Percentiles rank a stretch among this genome's conserved stretches.
Evolutionary conservation across 2,888 invertebrate genomes (phyloP).

Genomic region (Conops quadrifasciatus): DNA sequence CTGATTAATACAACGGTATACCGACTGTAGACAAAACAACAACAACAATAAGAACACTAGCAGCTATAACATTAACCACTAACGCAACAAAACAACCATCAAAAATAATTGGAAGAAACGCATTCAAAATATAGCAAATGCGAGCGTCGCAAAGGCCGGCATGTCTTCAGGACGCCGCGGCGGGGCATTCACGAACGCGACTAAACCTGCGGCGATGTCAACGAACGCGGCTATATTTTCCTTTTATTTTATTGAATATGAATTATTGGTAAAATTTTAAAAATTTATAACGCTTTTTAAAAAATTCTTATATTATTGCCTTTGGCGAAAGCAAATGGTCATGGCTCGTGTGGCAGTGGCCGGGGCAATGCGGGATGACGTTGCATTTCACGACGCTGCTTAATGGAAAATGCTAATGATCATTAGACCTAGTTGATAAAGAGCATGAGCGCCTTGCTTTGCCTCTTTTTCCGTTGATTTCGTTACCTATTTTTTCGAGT

Average conservation of each 20-base stretch:
- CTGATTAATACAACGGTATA: no score
- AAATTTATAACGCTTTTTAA: background rate
- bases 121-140: no score
- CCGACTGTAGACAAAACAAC: no score
- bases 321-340: background rate
- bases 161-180: no score
- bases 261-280: background rate
- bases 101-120: no score
- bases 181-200: no score
- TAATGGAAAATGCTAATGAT: conserved; percentile 36
- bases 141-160: no score
- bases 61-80: no score
- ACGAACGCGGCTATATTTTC: no score
- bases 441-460: background rate
- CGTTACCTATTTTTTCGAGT: conserved; percentile 19
- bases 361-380: conserved; percentile 34
- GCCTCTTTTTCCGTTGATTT: conserved; percentile 2
- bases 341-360: background rate
- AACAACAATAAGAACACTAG: background rate
- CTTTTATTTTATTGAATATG: background rate
- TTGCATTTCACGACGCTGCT: conserved; percentile 24
- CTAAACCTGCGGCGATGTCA: no score
- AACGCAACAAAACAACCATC: no score
- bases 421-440: background rate
- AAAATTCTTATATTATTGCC: no score